Percentiles rank a stretch among this genome's conserved stretches.
Evolutionary conservation across 2,113 vertebrate species (phyloP).

Genomic region (Microtus ochrogaster): DNA sequence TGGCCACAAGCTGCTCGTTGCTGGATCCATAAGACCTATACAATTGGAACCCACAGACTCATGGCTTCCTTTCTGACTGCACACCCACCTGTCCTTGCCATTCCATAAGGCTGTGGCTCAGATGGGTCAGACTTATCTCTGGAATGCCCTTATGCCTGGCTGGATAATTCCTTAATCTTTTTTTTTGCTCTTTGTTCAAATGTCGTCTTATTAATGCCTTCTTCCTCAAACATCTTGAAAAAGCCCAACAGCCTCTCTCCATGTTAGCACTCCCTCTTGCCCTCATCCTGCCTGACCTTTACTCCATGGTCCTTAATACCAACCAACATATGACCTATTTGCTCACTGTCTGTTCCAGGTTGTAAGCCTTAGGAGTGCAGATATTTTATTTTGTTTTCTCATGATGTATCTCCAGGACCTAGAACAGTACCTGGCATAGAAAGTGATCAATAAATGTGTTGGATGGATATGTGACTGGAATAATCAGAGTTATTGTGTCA

Average conservation of each 20-base stretch:
- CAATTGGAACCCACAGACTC: neutral
- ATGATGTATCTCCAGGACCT: neutral
- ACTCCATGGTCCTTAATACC: neutral
- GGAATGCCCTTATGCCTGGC: neutral
- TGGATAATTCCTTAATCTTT: neutral
- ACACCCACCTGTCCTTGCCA: neutral
- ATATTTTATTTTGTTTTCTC: conserved; percentile 1
- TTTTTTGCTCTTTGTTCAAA: neutral
- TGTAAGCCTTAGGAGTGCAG: neutral
- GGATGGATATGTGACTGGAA: neutral
- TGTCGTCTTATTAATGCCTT: neutral
- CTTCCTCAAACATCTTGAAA: neutral
- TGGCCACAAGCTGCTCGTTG: neutral
- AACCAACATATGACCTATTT: neutral
- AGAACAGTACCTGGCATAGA: neutral
- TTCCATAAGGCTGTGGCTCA: neutral
- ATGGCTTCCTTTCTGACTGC: neutral
- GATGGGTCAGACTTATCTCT: neutral
- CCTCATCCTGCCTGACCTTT: neutral
- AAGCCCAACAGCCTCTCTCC: neutral
- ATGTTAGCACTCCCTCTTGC: neutral
- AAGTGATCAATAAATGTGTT: neutral
- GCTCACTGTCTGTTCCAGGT: neutral
- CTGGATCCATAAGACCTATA: neutral
- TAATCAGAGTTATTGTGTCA: neutral